These are phyloP conservation scores for Antheraea pernyi DNA, from an alignment of 1,140 invertebrate genomes.

Conservation along the genomic window DNA sequence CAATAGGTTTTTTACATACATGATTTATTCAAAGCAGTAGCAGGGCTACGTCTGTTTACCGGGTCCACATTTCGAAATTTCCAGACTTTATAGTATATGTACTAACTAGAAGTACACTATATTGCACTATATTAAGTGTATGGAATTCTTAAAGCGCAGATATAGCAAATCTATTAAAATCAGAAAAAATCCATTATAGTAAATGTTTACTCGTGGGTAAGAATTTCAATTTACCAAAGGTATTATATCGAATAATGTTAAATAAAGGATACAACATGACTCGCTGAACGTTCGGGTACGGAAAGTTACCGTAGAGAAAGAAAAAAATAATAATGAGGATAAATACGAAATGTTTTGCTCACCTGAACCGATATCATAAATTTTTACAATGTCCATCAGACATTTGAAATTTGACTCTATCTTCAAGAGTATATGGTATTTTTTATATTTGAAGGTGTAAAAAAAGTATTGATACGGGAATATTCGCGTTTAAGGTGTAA, in stretches of 20 bases:
- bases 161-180: too few species aligned
- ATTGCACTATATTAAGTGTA: too few species aligned
- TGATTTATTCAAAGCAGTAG: too few species aligned
- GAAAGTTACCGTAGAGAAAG: neutral
- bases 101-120: too few species aligned
- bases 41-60: too few species aligned
- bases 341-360: constrained; percentile 8
- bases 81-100: too few species aligned
- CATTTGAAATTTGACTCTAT: constrained; percentile 4
- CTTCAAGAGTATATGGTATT: neutral
- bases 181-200: too few species aligned
- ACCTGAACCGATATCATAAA: constrained; percentile 16
- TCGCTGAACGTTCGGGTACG: neutral
- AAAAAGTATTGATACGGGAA: constrained; percentile 34
- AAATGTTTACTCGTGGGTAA: too few species aligned
- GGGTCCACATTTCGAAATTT: too few species aligned
- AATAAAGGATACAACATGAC: constrained; percentile 1
- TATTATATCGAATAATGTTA: neutral
- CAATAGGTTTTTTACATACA: too few species aligned
- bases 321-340: constrained; percentile 9
- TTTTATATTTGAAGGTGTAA: constrained; percentile 11
- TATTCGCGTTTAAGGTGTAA: constrained; percentile 26
- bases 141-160: too few species aligned
- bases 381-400: constrained; percentile 5
- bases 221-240: too few species aligned